Percentiles rank a stretch among this genome's conserved stretches.
These are phyloP conservation scores for Allobates femoralis DNA, from an alignment of 2,797 vertebrate species.

Conservation along the genomic window DNA sequence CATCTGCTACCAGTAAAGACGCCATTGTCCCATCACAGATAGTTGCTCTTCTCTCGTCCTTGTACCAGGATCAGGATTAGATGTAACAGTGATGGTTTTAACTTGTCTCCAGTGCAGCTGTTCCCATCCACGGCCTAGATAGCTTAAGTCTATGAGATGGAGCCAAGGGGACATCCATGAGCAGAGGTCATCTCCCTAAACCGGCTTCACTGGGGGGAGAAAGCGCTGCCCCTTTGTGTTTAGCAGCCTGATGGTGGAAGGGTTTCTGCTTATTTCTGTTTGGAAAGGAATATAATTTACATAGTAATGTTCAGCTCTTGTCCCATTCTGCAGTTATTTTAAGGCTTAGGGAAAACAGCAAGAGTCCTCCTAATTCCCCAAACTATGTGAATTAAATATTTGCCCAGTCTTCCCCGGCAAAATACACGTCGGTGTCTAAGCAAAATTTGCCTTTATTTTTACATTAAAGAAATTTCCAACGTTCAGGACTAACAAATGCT, in stretches of 20 bases:
- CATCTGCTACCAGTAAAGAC: constrained; percentile 95
- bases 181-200: constrained; percentile 70
- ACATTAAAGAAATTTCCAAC: too few relatives aligned
- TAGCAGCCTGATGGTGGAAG: constrained; percentile 16
- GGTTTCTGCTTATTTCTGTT: constrained; percentile 39
- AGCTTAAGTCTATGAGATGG: constrained; percentile 76
- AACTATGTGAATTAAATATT: constrained; percentile 17
- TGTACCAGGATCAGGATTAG: constrained; percentile 83
- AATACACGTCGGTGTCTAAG: background rate
- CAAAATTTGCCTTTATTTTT: background rate
- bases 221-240: constrained; percentile 35
- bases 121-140: constrained; percentile 72
- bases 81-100: constrained; percentile 80
- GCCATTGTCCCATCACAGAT: constrained; percentile 93
- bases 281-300: constrained; percentile 54
- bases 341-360: constrained; percentile 50
- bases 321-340: constrained; percentile 20
- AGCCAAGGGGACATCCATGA: constrained; percentile 75
- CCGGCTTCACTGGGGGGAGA: constrained; percentile 70
- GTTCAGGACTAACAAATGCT: too few relatives aligned
- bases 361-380: background rate
- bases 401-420: background rate
- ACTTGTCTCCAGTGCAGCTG: constrained; percentile 82
- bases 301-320: constrained; percentile 48
- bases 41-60: constrained; percentile 82